Conservation (phyloP, 2,888 invertebrate genomes). For the Rhagonycha fulva region DNA sequence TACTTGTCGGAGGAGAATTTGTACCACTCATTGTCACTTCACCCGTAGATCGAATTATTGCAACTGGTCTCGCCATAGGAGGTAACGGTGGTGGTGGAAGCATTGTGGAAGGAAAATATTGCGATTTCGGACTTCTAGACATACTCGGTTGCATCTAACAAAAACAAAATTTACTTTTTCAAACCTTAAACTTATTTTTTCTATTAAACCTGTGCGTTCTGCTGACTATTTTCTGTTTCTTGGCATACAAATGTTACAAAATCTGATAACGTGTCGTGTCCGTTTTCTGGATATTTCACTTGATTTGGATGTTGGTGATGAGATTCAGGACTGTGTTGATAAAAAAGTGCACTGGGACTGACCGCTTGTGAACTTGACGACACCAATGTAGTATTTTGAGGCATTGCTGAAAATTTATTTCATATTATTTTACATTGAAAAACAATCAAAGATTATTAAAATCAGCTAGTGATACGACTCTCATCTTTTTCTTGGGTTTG, state of each 20-base stretch:
- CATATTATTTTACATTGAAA: neutral
- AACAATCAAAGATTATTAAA: too few relatives aligned
- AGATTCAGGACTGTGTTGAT: constrained; percentile 59
- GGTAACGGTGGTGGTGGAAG: constrained; percentile 93
- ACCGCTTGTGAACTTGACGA: constrained; percentile 60
- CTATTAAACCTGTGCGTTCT: constrained; percentile 70
- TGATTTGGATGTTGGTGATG: constrained; percentile 59
- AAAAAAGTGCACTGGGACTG: constrained; percentile 61
- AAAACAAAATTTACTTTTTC: neutral
- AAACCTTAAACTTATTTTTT: neutral
- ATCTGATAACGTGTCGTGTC: constrained; percentile 91
- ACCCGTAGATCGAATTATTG: constrained; percentile 88
- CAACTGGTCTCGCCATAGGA: constrained; percentile 95
- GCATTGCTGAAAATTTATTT: constrained; percentile 51
- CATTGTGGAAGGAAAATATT: constrained; percentile 91
- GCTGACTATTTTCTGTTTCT: constrained; percentile 81
- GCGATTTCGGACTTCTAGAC: constrained; percentile 74
- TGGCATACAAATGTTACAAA: constrained; percentile 97
- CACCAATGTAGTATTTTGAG: constrained; percentile 58
- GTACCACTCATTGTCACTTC: constrained; percentile 64
- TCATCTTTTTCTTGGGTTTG: too few relatives aligned
- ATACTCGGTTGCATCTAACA: constrained; percentile 59
- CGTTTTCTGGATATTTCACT: constrained; percentile 79
- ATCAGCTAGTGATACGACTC: too few relatives aligned
- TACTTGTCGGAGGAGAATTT: constrained; percentile 67